A percentile compares a stretch with the other conserved stretches of the same genome.
These are phyloP conservation scores for Aegithalos caudatus DNA, from an alignment of 2,113 vertebrate genomes.

Conservation along the genomic window DNA sequence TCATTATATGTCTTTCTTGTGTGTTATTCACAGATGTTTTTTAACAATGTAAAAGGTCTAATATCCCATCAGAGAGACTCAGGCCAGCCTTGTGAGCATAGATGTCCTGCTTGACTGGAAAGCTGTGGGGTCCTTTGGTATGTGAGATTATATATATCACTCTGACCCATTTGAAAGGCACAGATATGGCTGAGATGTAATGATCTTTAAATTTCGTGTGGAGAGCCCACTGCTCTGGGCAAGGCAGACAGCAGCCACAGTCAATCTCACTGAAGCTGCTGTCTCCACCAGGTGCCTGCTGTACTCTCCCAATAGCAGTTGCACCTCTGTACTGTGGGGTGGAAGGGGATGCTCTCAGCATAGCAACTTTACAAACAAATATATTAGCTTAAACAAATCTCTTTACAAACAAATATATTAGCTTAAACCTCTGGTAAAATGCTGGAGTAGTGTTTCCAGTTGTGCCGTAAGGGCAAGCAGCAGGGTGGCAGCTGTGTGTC, in stretches of 20 bases:
- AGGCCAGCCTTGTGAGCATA: not conserved
- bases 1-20: not conserved
- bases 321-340: not conserved
- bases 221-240: not conserved
- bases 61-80: not conserved
- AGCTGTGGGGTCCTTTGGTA: not conserved
- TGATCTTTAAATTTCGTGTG: not conserved
- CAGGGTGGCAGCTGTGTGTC: not conserved
- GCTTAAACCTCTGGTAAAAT: not conserved
- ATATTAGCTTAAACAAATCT: too few species aligned
- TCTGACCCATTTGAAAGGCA: not conserved
- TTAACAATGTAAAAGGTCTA: not conserved
- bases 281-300: not conserved
- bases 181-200: not conserved
- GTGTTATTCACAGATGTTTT: not conserved
- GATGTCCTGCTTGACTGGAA: not conserved
- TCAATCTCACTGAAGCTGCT: not conserved
- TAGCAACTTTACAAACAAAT: not conserved
- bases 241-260: not conserved
- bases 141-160: not conserved
- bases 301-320: not conserved
- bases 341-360: not conserved
- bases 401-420: not conserved
- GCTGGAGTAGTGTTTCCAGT: not conserved
- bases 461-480: not conserved